Percentiles rank a stretch among this genome's conserved stretches.
Evolutionary conservation across 2,113 vertebrate species (phyloP).

Genomic region (Emydura subglobosa): DNA sequence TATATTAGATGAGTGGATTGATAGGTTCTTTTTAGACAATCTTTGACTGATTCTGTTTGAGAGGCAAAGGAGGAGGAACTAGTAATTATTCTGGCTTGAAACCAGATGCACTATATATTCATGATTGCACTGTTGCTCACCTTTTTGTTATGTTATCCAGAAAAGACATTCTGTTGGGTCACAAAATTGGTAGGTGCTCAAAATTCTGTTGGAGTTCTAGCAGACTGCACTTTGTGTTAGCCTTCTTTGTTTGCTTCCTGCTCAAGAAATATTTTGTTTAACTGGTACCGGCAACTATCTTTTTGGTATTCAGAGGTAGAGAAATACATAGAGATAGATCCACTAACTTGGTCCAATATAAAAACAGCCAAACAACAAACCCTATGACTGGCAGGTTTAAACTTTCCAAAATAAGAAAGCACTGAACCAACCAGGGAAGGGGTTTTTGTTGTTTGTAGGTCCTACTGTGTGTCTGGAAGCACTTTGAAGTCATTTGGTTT

Average conservation of each 20-base stretch:
- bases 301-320: not conserved
- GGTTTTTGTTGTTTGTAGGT: not conserved
- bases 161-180: not conserved
- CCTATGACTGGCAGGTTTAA: not conserved
- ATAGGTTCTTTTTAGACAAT: not conserved
- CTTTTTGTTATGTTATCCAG: not conserved
- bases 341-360: not conserved
- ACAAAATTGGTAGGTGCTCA: not conserved
- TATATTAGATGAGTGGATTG: not conserved
- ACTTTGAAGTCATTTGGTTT: not conserved
- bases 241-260: not conserved
- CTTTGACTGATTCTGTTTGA: not conserved
- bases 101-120: not conserved
- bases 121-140: not conserved
- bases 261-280: not conserved
- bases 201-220: not conserved
- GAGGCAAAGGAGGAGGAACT: not conserved
- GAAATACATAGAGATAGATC: not conserved
- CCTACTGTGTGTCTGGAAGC: not conserved
- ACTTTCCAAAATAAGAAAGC: not conserved
- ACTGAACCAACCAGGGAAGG: not conserved
- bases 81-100: not conserved
- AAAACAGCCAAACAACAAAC: not conserved
- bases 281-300: not conserved
- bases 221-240: not conserved